These are phyloP conservation scores for Alosa alosa DNA, from an alignment of 2,113 vertebrate species.

Conservation along the genomic window DNA sequence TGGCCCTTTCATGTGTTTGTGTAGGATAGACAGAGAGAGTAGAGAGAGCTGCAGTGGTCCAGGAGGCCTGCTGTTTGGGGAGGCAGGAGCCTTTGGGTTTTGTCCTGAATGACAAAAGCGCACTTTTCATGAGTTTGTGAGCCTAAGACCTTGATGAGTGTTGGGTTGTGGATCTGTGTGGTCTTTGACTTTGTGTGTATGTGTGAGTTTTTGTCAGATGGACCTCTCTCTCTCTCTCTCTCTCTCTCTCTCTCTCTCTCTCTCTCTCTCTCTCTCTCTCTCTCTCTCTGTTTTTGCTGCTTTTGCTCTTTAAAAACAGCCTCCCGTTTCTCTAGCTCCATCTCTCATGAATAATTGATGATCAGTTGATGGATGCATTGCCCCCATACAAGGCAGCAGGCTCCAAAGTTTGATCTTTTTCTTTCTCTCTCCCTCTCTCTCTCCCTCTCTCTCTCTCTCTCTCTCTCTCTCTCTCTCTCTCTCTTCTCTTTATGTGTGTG, in stretches of 20 bases:
- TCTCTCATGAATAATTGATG: constrained; percentile 53
- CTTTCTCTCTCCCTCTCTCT: no score
- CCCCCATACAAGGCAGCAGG: not conserved
- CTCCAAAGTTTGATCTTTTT: not conserved
- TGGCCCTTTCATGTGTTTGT: not conserved
- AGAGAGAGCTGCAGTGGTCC: not conserved
- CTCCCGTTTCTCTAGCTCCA: constrained; percentile 29
- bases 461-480: not conserved
- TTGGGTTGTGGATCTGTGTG: not conserved
- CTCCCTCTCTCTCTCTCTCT: not conserved
- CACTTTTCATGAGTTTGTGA: constrained; percentile 1
- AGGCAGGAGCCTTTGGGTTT: not conserved
- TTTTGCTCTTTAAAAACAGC: constrained; percentile 40
- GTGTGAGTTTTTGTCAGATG: not conserved
- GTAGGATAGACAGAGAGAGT: not conserved
- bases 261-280: not conserved
- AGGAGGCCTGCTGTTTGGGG: constrained; percentile 1
- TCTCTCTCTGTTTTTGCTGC: constrained; percentile 10
- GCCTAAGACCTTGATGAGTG: not conserved
- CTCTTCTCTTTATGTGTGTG: constrained; percentile 9
- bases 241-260: not conserved
- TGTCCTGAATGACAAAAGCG: not conserved
- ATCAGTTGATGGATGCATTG: constrained; percentile 26
- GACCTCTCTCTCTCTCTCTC: not conserved
- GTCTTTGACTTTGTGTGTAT: not conserved